These are phyloP conservation scores for Melanotaenia parkinsoni DNA, from an alignment of 2,797 vertebrate genomes.

Conservation along the genomic window DNA sequence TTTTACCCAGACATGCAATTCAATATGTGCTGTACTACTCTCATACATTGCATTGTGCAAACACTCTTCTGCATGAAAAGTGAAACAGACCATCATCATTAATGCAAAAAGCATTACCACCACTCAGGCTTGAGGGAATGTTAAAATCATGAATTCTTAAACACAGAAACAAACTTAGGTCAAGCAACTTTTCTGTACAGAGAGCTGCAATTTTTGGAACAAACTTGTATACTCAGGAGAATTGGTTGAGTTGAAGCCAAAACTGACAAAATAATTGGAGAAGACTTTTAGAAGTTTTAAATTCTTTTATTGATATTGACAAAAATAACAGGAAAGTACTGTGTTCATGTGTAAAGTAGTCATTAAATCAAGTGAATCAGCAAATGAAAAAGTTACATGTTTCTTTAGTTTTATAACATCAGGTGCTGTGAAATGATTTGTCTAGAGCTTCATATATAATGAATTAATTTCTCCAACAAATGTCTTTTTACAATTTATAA, in stretches of 20 bases:
- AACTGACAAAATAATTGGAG: constrained; percentile 35
- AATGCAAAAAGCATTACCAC: constrained; percentile 61
- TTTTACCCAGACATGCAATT: constrained; percentile 16
- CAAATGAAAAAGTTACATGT: constrained; percentile 58
- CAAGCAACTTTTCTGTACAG: constrained; percentile 34
- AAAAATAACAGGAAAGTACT: constrained; percentile 75
- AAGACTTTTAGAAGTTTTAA: constrained; percentile 60
- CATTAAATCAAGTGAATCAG: constrained; percentile 65
- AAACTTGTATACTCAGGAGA: constrained; percentile 20
- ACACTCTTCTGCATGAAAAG: constrained; percentile 10
- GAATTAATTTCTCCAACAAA: constrained; percentile 59
- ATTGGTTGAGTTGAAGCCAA: constrained; percentile 11
- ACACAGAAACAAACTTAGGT: constrained; percentile 51
- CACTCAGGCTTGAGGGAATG: constrained; percentile 48
- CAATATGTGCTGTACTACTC: constrained; percentile 13
- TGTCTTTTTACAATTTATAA: constrained; percentile 69
- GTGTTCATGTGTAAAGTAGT: constrained; percentile 72
- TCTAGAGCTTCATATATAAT: constrained; percentile 65
- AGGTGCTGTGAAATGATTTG: constrained; percentile 71
- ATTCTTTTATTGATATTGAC: constrained; percentile 71
- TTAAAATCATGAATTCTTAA: constrained; percentile 57
- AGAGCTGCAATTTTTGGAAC: constrained; percentile 41
- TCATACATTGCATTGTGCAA: constrained; percentile 8
- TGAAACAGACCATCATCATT: constrained; percentile 56
- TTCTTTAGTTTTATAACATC: constrained; percentile 44